Evolutionary conservation across 2,797 vertebrate species (phyloP).

Genomic region (Halcyon leucocephala): DNA sequence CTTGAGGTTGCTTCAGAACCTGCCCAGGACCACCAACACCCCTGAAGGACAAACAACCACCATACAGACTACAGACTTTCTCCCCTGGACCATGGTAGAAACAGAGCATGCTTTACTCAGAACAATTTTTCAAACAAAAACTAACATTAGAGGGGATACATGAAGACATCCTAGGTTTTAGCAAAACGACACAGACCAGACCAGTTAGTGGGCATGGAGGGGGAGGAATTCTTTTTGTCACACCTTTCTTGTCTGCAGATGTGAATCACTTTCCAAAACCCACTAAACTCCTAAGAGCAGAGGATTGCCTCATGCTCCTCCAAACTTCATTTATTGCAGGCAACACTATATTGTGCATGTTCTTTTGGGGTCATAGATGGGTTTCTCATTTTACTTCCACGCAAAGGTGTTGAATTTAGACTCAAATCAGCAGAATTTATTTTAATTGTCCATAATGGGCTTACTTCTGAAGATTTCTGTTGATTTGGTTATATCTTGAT

Average conservation of each 20-base stretch:
- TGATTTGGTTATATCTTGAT: neutral
- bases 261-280: neutral
- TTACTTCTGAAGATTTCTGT: neutral
- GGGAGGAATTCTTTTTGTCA: neutral
- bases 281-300: neutral
- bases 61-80: neutral
- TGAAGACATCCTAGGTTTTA: neutral
- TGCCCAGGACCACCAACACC: neutral
- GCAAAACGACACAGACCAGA: neutral
- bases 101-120: neutral
- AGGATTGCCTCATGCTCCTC: neutral
- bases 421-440: neutral
- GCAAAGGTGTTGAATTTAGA: neutral
- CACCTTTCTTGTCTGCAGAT: neutral
- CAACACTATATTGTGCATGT: neutral
- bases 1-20: neutral
- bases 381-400: neutral
- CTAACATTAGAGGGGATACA: neutral
- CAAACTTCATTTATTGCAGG: neutral
- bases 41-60: neutral
- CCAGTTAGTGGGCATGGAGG: neutral
- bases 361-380: neutral
- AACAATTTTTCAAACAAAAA: neutral
- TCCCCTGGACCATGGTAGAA: accelerated
- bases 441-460: neutral